A percentile compares a stretch with the other conserved stretches of the same genome.
Conservation (phyloP, 2,888 invertebrate genomes). For the Branchellion lobata region DNA sequence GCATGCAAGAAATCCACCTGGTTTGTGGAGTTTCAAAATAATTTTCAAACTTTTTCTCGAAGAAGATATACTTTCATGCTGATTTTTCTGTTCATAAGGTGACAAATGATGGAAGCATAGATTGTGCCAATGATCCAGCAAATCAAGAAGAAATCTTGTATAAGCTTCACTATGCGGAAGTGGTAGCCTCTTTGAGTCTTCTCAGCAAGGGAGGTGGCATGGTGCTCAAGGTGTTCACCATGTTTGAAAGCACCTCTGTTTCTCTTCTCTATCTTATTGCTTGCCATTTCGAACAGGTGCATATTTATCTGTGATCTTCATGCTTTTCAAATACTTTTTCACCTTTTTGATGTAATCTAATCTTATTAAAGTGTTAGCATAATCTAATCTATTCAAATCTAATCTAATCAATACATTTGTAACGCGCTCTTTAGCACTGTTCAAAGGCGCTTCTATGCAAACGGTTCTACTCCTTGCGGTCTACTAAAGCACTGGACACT, state of each 20-base stretch:
- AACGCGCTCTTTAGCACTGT: no score
- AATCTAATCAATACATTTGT: no score
- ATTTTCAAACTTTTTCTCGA: background rate
- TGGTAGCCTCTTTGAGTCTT: constrained; percentile 73
- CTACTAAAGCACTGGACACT: no score
- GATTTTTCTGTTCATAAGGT: constrained; percentile 65
- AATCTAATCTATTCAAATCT: no score
- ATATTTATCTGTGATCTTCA: background rate
- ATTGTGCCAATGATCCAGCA: constrained; percentile 80
- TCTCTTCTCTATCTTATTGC: constrained; percentile 77
- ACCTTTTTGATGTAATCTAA: no score
- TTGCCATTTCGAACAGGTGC: constrained; percentile 69
- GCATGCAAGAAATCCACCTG: constrained; percentile 53
- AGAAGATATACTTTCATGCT: background rate
- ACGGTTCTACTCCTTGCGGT: no score
- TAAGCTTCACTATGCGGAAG: constrained; percentile 80
- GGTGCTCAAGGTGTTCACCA: constrained; percentile 85
- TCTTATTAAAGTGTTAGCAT: no score
- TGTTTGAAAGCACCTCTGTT: constrained; percentile 80
- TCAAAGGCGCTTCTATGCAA: no score
- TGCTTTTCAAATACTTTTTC: no score
- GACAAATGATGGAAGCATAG: constrained; percentile 91
- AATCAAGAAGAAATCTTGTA: constrained; percentile 81
- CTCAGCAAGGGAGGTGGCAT: constrained; percentile 75
- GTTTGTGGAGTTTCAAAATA: constrained; percentile 51